phyloP scores from a whole-genome alignment of 2,797 vertebrate genomes.

The Rachycentron canadum region DNA sequence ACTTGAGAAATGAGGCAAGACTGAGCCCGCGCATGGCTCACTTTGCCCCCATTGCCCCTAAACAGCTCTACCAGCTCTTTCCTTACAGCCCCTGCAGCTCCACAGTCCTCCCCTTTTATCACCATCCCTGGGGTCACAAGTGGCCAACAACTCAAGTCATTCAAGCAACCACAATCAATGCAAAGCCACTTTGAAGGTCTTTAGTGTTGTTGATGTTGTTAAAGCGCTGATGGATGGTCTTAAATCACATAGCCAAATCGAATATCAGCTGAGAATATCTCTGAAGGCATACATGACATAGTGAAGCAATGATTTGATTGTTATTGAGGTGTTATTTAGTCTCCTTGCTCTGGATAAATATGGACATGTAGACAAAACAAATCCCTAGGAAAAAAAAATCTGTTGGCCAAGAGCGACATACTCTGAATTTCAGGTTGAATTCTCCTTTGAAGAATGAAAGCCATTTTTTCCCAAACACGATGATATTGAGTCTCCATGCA shows the following conservation, averaged over 20 bases:
- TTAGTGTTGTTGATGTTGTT: slow-evolving; percentile 69
- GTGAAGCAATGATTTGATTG: slow-evolving; percentile 34
- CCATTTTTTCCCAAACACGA: slow-evolving; percentile 70
- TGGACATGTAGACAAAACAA: slow-evolving; percentile 72
- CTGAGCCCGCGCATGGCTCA: slow-evolving; percentile 33
- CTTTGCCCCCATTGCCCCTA: slow-evolving; percentile 51
- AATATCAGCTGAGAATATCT: slow-evolving; percentile 71
- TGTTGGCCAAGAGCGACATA: slow-evolving; percentile 47
- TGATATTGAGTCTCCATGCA: slow-evolving; percentile 69
- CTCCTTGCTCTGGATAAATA: slow-evolving; percentile 57
- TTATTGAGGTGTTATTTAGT: slow-evolving; percentile 57
- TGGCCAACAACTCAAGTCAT: slow-evolving; percentile 75
- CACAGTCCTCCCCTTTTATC: slow-evolving; percentile 50
- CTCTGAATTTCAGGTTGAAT: slow-evolving; percentile 72
- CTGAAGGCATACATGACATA: slow-evolving; percentile 57
- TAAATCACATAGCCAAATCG: slow-evolving; percentile 69
- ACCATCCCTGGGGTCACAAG: slow-evolving; percentile 60
- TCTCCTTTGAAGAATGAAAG: slow-evolving; percentile 65
- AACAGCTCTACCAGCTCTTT: slow-evolving; percentile 38
- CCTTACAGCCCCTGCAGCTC: slow-evolving; percentile 23
- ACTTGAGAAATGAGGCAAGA: slow-evolving; percentile 69
- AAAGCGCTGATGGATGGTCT: slow-evolving; percentile 63
- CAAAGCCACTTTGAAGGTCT: slow-evolving; percentile 72
- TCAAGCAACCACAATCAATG: slow-evolving; percentile 72
- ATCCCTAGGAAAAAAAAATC: slow-evolving; percentile 36